Base-by-base conservation (phyloP, 1,140 invertebrate species). In the Tetramorium parvispinum region DNA sequence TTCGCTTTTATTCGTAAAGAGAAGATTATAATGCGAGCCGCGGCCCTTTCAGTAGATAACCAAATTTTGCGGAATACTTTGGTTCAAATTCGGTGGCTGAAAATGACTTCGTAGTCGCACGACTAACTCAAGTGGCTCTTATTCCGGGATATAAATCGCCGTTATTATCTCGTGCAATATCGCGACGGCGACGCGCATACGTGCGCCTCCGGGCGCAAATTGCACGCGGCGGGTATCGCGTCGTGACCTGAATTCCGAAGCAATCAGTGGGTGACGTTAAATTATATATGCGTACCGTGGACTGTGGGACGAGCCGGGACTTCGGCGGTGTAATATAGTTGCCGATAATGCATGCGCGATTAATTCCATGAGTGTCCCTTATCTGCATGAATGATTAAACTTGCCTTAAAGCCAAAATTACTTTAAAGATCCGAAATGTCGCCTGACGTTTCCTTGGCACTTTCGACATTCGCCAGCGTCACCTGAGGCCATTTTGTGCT, bases 181-280 rank as follows among this genome's bases (percentile, higher is more conserved):
- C 73, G 68, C 73, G 65, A 55, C 3, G 70, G 66, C 32, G 57
- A 63, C 68, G 51, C 57, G 71, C 51, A 70, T 68, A 86, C 65
- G 82, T 65, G 21, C 18, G 10, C 11, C 55, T 57, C 71, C 53
- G 61, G 59, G 82, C 86, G 65, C 83, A 88, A 91, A 90, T 91
- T 91, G 87, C 77, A 75, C 71, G 40, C 57, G 59, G 7, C 16
- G 57, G 57, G n/a, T 89, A 76, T 85, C 86, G 68, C 82, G 49
- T 59, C 82, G 89, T 90, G 89, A 90, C 89, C 89, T 70, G 87
- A 91, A 91, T 91, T 90, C 86, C 85, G 83, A 79, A 90, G 89
- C 89, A 91, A 91, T 91, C 89, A 91, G 59, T 66, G 78, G 73
- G 79, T 86, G 65, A 76, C 83, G 81, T 91, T 88, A 90, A 90